Conservation (phyloP, 2,797 vertebrate species). For the Acipenser oxyrinchus region DNA sequence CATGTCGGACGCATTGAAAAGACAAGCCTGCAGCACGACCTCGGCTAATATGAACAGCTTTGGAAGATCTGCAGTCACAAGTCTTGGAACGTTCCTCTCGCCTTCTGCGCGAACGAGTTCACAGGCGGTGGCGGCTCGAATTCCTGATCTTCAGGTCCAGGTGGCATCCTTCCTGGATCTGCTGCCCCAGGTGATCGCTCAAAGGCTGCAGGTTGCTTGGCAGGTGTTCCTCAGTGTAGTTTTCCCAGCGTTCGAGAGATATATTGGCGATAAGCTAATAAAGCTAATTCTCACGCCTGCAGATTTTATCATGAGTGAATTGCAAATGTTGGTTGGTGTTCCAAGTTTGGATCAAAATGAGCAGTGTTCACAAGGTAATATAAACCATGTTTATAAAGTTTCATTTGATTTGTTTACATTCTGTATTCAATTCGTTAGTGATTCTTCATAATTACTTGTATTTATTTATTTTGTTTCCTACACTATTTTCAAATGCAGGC, state of each 20-base stretch:
- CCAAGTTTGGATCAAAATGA: constrained; percentile 43
- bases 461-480: constrained; percentile 1
- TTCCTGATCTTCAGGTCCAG: constrained; percentile 35
- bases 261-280: constrained; percentile 34
- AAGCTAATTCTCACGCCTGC: constrained; percentile 40
- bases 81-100: constrained; percentile 28
- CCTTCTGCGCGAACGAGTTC: constrained; percentile 26
- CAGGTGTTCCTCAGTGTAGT: constrained; percentile 35
- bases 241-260: constrained; percentile 29
- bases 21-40: constrained; percentile 37
- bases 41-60: not conserved
- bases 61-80: constrained; percentile 7
- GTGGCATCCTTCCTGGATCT: constrained; percentile 36
- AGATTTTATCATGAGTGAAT: constrained; percentile 47
- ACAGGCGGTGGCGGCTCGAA: not conserved
- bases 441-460: not conserved
- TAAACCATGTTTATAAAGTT: not conserved
- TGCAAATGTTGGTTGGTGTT: constrained; percentile 52
- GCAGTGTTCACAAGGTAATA: constrained; percentile 55
- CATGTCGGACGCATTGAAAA: constrained; percentile 38
- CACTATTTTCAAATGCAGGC: constrained; percentile 40
- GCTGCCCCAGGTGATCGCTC: constrained; percentile 34
- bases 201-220: constrained; percentile 31
- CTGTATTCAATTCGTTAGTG: too few species aligned
- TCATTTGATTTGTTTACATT: not conserved